A percentile compares a stretch with the other conserved stretches of the same genome.
These are phyloP conservation scores for Rhinogobio ventralis DNA, from an alignment of 2,797 vertebrate genomes.

Conservation along the genomic window DNA sequence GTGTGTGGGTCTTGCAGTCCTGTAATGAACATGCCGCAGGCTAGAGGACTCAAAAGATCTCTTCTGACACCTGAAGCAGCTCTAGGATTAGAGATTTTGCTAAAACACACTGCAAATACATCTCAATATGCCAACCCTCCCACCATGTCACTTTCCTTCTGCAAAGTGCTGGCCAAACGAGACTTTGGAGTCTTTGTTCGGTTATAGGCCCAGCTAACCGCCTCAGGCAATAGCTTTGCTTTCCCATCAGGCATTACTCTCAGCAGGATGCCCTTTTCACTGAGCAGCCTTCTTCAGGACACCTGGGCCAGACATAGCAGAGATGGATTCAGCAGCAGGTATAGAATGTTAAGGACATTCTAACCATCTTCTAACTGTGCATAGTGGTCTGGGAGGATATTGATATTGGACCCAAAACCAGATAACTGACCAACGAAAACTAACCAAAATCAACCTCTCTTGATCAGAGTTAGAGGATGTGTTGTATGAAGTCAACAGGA, in stretches of 20 bases:
- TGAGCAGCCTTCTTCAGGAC: slow-evolving; percentile 54
- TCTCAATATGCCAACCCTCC: slow-evolving; percentile 52
- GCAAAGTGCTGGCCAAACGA: slow-evolving; percentile 72
- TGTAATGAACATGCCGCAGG: slow-evolving; percentile 60
- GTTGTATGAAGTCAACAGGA: neutral
- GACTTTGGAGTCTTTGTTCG: slow-evolving; percentile 68
- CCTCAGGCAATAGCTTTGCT: slow-evolving; percentile 77
- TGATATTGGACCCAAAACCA: neutral
- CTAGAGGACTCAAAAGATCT: slow-evolving; percentile 58
- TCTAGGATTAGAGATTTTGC: slow-evolving; percentile 57
- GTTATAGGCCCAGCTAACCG: slow-evolving; percentile 74
- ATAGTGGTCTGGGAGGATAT: neutral
- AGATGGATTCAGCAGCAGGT: slow-evolving; percentile 26
- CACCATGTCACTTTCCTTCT: slow-evolving; percentile 28
- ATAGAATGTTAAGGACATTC: neutral
- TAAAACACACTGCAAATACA: slow-evolving; percentile 52
- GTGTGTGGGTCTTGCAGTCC: slow-evolving; percentile 29
- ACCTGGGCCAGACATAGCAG: slow-evolving; percentile 55
- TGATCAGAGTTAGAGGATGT: neutral
- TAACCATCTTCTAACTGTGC: neutral
- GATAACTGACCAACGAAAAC: neutral
- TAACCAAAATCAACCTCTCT: too few relatives aligned
- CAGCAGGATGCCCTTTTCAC: slow-evolving; percentile 64
- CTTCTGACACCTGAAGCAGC: slow-evolving; percentile 63
- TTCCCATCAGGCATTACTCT: slow-evolving; percentile 66